Percentiles rank a stretch among this genome's conserved stretches.
These are phyloP conservation scores for Ethmia dodecea DNA, from an alignment of 2,888 invertebrate species.

Conservation along the genomic window DNA sequence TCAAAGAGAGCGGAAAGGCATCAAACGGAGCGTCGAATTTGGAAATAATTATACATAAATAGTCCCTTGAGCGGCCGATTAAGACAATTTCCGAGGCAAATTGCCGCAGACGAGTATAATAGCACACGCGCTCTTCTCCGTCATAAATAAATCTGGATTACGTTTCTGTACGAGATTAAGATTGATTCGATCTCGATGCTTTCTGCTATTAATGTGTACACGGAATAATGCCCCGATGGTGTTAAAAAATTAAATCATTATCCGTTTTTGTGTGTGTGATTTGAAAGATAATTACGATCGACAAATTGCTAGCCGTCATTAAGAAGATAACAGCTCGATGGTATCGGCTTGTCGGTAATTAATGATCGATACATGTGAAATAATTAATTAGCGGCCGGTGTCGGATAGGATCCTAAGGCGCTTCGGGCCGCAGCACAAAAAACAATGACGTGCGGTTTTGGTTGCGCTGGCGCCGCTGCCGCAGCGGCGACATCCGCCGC, in stretches of 20 bases:
- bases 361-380: conserved; percentile 77
- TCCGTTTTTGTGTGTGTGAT: conserved; percentile 61
- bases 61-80: conserved; percentile 78
- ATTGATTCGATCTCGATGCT: conserved; percentile 75
- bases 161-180: conserved; percentile 75
- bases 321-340: conserved; percentile 64
- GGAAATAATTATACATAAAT: conserved; percentile 79
- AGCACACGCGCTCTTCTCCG: conserved; percentile 70
- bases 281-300: conserved; percentile 70
- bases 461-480: conserved; percentile 62
- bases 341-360: conserved; percentile 62
- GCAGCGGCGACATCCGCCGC: conserved; percentile 67
- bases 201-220: conserved; percentile 69
- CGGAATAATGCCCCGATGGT: conserved; percentile 62
- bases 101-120: conserved; percentile 77
- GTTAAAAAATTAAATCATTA: conserved; percentile 71
- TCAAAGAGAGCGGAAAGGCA: conserved; percentile 78
- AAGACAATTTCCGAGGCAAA: conserved; percentile 78
- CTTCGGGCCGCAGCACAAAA: conserved; percentile 65
- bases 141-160: conserved; percentile 79
- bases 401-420: conserved; percentile 54
- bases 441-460: conserved; percentile 76
- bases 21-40: conserved; percentile 77
- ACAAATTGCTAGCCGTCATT: conserved; percentile 73
- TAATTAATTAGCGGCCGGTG: conserved; percentile 71